These are phyloP conservation scores for Heterotis niloticus DNA, from an alignment of 2,113 vertebrate species.

Conservation along the genomic window DNA sequence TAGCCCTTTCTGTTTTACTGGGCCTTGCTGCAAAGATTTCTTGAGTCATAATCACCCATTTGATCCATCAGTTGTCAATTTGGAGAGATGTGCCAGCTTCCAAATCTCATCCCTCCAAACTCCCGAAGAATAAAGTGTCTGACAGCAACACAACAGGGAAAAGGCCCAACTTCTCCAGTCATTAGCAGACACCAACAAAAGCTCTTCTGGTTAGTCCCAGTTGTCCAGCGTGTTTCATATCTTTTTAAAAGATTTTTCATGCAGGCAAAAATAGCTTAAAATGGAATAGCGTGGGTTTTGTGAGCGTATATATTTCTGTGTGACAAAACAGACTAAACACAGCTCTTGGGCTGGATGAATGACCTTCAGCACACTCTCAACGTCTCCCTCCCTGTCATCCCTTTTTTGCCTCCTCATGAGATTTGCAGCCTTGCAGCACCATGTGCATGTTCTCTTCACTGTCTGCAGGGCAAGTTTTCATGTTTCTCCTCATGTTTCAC, in stretches of 20 bases:
- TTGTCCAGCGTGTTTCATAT: background rate
- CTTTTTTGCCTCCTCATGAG: conserved; percentile 47
- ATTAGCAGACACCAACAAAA: background rate
- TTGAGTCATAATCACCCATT: too few relatives aligned
- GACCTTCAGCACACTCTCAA: conserved; percentile 40
- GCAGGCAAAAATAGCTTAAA: conserved; percentile 19
- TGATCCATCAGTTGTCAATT: too few relatives aligned
- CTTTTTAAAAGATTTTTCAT: background rate
- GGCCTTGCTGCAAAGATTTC: too few relatives aligned
- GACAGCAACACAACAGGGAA: too few relatives aligned
- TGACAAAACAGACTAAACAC: conserved; percentile 70
- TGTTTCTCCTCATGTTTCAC: conserved; percentile 4
- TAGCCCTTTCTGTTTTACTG: background rate
- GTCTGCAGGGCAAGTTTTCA: conserved; percentile 22
- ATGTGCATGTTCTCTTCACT: conserved; percentile 49
- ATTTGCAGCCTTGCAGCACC: conserved; percentile 39
- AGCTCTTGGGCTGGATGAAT: conserved; percentile 47
- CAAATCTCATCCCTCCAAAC: too few relatives aligned
- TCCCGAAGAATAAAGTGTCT: too few relatives aligned
- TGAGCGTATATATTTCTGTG: conserved; percentile 62
- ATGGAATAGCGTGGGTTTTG: conserved; percentile 47
- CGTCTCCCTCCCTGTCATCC: conserved; percentile 39
- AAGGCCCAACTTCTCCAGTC: background rate
- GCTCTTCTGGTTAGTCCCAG: background rate
- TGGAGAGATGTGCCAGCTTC: too few relatives aligned